phyloP scores from a whole-genome alignment of 53 echinoderm and acorn worm species.

The Zoroaster sp. region DNA sequence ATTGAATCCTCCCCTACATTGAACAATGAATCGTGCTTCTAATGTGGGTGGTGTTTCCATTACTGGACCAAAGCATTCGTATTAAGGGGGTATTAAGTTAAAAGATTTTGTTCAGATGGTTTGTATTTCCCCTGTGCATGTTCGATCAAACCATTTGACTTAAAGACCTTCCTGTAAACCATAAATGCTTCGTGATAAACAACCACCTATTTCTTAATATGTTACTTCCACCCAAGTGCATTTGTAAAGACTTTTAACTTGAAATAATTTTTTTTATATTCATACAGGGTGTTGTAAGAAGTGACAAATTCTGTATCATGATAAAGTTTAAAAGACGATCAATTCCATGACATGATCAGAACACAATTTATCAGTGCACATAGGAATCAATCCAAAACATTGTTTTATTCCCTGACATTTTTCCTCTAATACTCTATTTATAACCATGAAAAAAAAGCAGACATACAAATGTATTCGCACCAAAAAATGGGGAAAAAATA shows the following conservation, averaged over 20 bases:
- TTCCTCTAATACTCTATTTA: too few relatives aligned
- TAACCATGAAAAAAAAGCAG: too few relatives aligned
- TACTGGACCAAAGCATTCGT: neutral
- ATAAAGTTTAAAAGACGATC: too few relatives aligned
- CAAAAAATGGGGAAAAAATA: neutral
- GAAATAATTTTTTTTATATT: neutral
- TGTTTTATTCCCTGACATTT: too few relatives aligned
- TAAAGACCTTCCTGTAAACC: neutral
- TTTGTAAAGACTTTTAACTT: neutral
- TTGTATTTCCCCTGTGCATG: neutral
- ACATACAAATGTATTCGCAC: too few relatives aligned
- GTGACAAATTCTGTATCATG: constrained; percentile 4
- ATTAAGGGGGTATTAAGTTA: neutral
- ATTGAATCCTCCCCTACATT: neutral
- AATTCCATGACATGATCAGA: too few relatives aligned
- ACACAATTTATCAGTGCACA: too few relatives aligned
- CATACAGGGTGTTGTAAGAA: constrained; percentile 31
- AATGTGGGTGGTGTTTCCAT: neutral
- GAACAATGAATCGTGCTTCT: neutral
- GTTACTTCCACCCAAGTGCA: constrained; percentile 39
- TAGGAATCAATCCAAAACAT: too few relatives aligned
- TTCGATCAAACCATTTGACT: neutral
- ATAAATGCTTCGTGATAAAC: neutral
- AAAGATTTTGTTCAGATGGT: neutral
- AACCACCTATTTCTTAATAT: neutral